Base-by-base conservation (phyloP, 2,797 vertebrate species). In the Brachyalestes nurse region DNA sequence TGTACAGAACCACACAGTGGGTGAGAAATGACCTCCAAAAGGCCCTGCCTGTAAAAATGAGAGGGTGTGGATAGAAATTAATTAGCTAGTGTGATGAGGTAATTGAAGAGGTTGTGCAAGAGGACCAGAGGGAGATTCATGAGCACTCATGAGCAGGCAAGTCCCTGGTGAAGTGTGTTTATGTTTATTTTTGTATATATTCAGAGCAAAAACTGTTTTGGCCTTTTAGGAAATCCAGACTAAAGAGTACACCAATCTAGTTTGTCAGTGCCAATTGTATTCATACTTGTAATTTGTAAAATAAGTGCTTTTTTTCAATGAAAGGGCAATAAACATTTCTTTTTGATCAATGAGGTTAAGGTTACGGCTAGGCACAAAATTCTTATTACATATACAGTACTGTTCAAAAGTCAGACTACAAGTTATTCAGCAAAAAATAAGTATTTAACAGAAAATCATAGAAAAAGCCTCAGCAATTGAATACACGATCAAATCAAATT, bases 21-120 rank as follows among this genome's bases (percentile, higher is more conserved):
- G 58, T 62, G 34, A 66, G 57, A 7, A 21, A 7, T 47, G 21
- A 16, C 7, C 34, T 0, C 42, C 19, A 12, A 17, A 61, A 62
- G 19, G 17, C 34, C 34, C 70, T 72, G 6, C 19, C 51, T 57
- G 51, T 57, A n/a, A 16, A 12, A 72, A 72, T 25, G 38, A 49
- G 23, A 49, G 51, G 40, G 77, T 80, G 72, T 62, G 53, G 62
- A 13, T 80, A 19, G 66, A 25, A 51, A 82, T 67, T 21, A 67
- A 78, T 55, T 49, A 72, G 51, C 53, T 70, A 49, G 58, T 60
- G 47, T 19, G 79, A 77, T 58, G 60, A 75, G 76, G 17, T 81
- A 69, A 76, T 76, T 72, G 78, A 47, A 23, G 19, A 17, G 55
- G 51, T 79, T n/a, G 38, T 14, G 40, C 60, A 79, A 19, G 10